Evolutionary conservation across 2,888 invertebrate genomes (phyloP), one percentile per base, ranked within the genome.

Genomic region (Athripsodes cinereus): DNA sequence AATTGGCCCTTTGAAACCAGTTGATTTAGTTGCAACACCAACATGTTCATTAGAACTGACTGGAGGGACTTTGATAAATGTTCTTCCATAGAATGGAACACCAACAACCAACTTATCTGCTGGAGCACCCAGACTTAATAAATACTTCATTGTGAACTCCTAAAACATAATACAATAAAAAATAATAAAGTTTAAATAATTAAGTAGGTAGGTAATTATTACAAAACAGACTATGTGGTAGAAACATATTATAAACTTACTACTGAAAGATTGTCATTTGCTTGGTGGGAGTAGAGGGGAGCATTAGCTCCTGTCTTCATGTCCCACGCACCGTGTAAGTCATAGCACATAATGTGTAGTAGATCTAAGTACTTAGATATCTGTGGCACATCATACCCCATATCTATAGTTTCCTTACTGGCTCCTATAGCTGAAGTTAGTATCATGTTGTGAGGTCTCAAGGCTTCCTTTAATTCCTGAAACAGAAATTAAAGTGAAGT

Each of bases 261-360:
- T 72, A 92, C 83, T 72, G 83, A 89, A 2, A 88, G 73, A 0
- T 76, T 74, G 66, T 85, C 85, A 0, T 74, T 69, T 0, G 72
- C 70, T 62, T 70, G 71, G 0, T 67, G 65, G 1, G 84, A 80
- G 22, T 73, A 75, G 8, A 94, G 68, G 0, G 93, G 93, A 0
- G 92, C 87, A 68, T 93, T 92, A 10, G 90, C 85, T 0, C 89
- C 88, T 0, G 90, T 83, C 58, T 75, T 77, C 0, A 77, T 77
- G 66, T 92, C 89, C 92, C 92, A 92, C 5, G 87, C 81, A 0
- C 92, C 92, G 65, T 92, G 91, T 70, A 92, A 93, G 71, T 94
- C 93, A 70, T 94, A 94, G 61, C 89, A 88, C 92, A 92, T 93
- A 69, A 92, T 82, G 66, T 92, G 90, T 35, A 92, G 80, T 57